Conservation (phyloP, 2,797 vertebrate species). For the Enteromius argenteus region DNA sequence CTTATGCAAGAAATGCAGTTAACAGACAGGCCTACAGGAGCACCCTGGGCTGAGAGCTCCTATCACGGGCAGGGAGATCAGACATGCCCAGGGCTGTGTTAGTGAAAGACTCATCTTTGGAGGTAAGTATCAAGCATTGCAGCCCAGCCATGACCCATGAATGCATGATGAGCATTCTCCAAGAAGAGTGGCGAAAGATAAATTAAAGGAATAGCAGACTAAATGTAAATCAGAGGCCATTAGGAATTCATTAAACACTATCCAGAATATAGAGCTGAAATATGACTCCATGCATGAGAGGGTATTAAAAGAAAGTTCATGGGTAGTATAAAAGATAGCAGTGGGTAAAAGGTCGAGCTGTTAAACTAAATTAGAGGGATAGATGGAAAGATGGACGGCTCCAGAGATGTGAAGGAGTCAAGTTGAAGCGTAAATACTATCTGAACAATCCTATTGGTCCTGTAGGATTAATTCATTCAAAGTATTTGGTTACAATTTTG, state of each 20-base stretch:
- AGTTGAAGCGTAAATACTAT: neutral
- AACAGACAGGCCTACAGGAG: constrained; percentile 66
- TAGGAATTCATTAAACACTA: constrained; percentile 76
- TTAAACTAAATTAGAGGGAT: constrained; percentile 35
- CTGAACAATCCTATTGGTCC: neutral
- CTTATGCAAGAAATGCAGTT: constrained; percentile 60
- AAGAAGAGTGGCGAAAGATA: constrained; percentile 75
- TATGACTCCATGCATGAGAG: constrained; percentile 69
- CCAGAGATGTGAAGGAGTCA: neutral
- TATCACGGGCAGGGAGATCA: constrained; percentile 55
- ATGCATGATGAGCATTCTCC: constrained; percentile 52
- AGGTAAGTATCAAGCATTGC: constrained; percentile 45
- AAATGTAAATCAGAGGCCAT: constrained; percentile 74
- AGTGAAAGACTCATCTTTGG: constrained; percentile 63
- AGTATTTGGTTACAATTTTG: neutral
- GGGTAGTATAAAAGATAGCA: constrained; percentile 48
- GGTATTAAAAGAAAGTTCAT: constrained; percentile 71
- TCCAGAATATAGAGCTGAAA: constrained; percentile 77
- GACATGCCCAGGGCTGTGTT: constrained; percentile 66
- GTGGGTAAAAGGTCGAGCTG: constrained; percentile 32
- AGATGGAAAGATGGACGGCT: neutral
- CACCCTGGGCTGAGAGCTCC: constrained; percentile 45
- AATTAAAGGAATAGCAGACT: constrained; percentile 71
- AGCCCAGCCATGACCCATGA: constrained; percentile 8
- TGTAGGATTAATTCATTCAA: neutral